Conservation (phyloP, 2,888 invertebrate genomes). For the Acanthosepion lycidas region DNA sequence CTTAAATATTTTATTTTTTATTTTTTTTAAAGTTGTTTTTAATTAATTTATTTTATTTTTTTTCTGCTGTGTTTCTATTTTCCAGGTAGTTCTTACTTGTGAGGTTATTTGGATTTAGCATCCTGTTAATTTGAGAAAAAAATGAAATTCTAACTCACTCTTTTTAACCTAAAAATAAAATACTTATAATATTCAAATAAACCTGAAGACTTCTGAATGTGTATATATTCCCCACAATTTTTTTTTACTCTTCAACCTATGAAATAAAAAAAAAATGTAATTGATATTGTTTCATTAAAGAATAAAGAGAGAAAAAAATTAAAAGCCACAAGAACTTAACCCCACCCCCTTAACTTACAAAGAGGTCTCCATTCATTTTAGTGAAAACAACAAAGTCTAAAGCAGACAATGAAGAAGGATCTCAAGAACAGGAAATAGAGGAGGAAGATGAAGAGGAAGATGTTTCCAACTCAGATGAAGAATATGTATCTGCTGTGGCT, state of each 20-base stretch:
- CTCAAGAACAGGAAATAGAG: conserved; percentile 52
- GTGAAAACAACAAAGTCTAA: conserved; percentile 40
- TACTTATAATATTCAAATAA: too few relatives aligned
- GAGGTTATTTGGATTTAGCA: too few relatives aligned
- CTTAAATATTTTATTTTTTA: too few relatives aligned
- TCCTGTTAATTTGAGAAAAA: too few relatives aligned
- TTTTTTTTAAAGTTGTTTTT: too few relatives aligned
- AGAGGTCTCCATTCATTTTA: conserved; percentile 37
- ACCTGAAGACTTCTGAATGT: neutral
- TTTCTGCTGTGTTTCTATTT: too few relatives aligned
- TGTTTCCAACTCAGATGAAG: conserved; percentile 33
- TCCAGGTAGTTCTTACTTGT: too few relatives aligned
- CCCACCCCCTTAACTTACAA: conserved; percentile 38
- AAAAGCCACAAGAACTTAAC: neutral
- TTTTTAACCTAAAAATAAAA: too few relatives aligned
- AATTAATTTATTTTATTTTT: too few relatives aligned
- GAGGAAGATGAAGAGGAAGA: conserved; percentile 52
- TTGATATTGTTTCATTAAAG: neutral
- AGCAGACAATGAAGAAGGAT: conserved; percentile 14
- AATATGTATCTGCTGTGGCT: conserved; percentile 44
- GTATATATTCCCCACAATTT: neutral
- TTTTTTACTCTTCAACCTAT: neutral
- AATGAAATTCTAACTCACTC: too few relatives aligned
- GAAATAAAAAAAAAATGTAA: neutral
- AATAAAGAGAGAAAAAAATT: neutral